Evolutionary conservation across 2,797 vertebrate species (phyloP).

Genomic region (Gadopsis marmoratus): DNA sequence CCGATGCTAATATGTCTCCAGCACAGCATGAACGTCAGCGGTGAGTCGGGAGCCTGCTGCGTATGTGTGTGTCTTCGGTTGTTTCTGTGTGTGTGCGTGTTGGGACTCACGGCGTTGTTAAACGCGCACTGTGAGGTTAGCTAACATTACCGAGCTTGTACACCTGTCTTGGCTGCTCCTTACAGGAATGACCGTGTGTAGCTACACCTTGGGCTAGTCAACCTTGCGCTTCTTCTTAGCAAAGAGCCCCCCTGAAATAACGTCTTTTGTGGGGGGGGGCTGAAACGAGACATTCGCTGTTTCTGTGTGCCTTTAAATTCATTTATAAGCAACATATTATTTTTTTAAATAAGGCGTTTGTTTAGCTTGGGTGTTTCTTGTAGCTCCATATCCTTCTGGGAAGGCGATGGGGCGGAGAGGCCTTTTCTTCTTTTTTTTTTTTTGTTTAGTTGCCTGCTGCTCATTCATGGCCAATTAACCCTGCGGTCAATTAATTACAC

Average conservation of each 20-base stretch:
- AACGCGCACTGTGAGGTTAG: conserved; percentile 28
- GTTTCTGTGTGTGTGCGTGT: too few species aligned
- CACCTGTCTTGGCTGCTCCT: conserved; percentile 67
- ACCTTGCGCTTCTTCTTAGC: not conserved
- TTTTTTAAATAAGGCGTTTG: not conserved
- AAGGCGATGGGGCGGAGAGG: conserved; percentile 15
- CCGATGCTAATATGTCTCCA: conserved; percentile 67
- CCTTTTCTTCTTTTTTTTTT: not conserved
- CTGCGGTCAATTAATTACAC: conserved; percentile 29
- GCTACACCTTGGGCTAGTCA: conserved; percentile 44
- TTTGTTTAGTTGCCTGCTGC: not conserved
- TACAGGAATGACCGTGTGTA: conserved; percentile 36
- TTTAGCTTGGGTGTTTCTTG: not conserved
- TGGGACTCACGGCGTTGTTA: not conserved
- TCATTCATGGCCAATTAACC: conserved; percentile 45
- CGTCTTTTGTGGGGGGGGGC: not conserved
- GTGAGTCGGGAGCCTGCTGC: conserved; percentile 47
- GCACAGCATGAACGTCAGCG: conserved; percentile 47
- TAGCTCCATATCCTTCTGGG: not conserved
- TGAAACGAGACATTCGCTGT: not conserved
- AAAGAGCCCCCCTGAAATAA: not conserved
- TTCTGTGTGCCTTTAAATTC: not conserved
- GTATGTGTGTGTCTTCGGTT: not conserved
- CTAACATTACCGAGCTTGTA: conserved; percentile 36
- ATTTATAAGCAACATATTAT: not conserved